A percentile compares a stretch with the other conserved stretches of the same genome.
Conservation (phyloP, 2,797 vertebrate species). For the Xenopus petersii region DNA sequence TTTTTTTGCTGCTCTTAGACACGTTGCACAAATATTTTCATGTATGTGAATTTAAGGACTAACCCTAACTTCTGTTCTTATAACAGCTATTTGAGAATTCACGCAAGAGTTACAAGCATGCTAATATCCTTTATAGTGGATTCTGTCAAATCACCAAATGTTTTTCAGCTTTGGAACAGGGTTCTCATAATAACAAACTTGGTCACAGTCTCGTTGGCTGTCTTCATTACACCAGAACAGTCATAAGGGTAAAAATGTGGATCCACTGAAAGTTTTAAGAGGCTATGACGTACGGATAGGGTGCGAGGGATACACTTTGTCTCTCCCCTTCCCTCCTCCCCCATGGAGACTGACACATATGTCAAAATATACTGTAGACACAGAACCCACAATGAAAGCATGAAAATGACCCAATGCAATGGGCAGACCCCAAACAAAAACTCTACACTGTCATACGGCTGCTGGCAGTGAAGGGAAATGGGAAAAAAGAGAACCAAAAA, state of each 20-base stretch:
- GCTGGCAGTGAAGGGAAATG: constrained; percentile 19
- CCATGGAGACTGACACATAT: constrained; percentile 37
- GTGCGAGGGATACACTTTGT: constrained; percentile 18
- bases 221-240: too few species aligned
- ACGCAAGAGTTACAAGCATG: too few species aligned
- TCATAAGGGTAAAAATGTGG: too few species aligned
- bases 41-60: too few species aligned
- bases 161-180: too few species aligned
- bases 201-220: too few species aligned
- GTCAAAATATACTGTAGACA: constrained; percentile 7
- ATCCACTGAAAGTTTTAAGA: background rate
- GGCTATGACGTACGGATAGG: background rate
- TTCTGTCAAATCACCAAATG: too few species aligned
- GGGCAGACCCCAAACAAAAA: constrained; percentile 19
- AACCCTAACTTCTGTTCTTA: too few species aligned
- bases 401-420: constrained; percentile 20
- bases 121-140: too few species aligned
- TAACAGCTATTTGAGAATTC: too few species aligned
- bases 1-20: too few species aligned
- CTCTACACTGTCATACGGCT: constrained; percentile 40
- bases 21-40: too few species aligned
- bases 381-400: constrained; percentile 37
- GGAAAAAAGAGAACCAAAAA: background rate
- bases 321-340: constrained; percentile 41
- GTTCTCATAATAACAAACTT: background rate